These are phyloP conservation scores for Harpagus bidentatus DNA, from an alignment of 2,113 vertebrate species.

Conservation along the genomic window DNA sequence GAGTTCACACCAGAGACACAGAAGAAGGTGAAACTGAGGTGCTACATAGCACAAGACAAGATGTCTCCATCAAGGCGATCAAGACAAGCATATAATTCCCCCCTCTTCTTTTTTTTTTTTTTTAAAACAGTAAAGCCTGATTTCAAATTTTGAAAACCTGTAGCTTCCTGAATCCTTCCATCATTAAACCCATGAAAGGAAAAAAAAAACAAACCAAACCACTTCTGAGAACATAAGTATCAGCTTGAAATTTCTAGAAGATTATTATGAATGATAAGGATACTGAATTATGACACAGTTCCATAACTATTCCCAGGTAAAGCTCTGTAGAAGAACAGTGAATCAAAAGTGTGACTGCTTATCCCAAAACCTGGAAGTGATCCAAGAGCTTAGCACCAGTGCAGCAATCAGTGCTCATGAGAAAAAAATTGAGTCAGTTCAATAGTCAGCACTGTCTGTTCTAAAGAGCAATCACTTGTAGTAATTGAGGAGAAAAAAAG, in stretches of 20 bases:
- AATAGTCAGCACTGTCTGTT: not conserved
- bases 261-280: not conserved
- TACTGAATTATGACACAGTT: not conserved
- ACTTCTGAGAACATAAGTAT: not conserved
- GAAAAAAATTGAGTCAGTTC: not conserved
- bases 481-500: not conserved
- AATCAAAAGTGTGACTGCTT: not conserved
- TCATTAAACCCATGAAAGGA: not conserved
- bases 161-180: not conserved
- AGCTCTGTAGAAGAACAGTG: not conserved
- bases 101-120: not conserved
- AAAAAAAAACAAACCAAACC: not conserved
- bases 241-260: not conserved
- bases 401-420: rapidly evolving
- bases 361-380: not conserved
- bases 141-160: not conserved
- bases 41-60: not conserved
- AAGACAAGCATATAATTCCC: not conserved
- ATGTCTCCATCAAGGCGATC: not conserved
- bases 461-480: not conserved
- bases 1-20: rapidly evolving
- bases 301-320: not conserved
- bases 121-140: not conserved
- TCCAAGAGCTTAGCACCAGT: not conserved
- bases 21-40: not conserved